Evolutionary conservation across 2,797 vertebrate genomes (phyloP).

Genomic region (Hyperoplus immaculatus): DNA sequence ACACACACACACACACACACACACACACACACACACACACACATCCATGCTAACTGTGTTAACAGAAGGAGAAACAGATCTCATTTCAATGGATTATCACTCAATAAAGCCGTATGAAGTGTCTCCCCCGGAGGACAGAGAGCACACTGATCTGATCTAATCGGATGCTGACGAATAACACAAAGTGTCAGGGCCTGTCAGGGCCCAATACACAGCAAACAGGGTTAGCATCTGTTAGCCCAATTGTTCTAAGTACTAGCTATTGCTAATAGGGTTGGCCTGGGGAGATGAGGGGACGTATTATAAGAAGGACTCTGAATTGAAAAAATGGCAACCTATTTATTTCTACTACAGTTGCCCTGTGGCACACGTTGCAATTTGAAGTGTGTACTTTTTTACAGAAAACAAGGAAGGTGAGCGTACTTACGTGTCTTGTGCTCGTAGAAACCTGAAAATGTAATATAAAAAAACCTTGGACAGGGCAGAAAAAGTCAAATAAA

Average conservation of each 20-base stretch:
- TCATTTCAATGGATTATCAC: conserved; percentile 78
- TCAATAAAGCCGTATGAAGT: conserved; percentile 68
- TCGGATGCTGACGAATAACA: conserved; percentile 55
- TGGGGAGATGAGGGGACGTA: not conserved
- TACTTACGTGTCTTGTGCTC: no score
- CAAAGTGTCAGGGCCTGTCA: conserved; percentile 59
- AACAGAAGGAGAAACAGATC: conserved; percentile 51
- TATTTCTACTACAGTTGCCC: no score
- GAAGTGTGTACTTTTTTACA: no score
- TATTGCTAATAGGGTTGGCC: conserved; percentile 21
- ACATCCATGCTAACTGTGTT: conserved; percentile 70
- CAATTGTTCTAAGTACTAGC: conserved; percentile 19
- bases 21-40: conserved; percentile 18
- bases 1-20: no score
- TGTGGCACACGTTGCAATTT: no score
- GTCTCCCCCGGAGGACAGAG: conserved; percentile 26
- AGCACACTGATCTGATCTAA: conserved; percentile 61
- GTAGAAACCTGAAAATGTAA: no score
- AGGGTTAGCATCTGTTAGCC: conserved; percentile 57
- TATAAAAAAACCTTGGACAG: not conserved
- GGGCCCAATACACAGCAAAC: conserved; percentile 48
- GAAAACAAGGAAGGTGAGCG: no score
- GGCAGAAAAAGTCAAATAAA: not conserved
- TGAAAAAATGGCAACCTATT: no score
- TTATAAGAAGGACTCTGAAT: no score